Evolutionary conservation across 2,797 vertebrate genomes (phyloP), one percentile per base, ranked within the genome.

Genomic region (Chrosomus eos): DNA sequence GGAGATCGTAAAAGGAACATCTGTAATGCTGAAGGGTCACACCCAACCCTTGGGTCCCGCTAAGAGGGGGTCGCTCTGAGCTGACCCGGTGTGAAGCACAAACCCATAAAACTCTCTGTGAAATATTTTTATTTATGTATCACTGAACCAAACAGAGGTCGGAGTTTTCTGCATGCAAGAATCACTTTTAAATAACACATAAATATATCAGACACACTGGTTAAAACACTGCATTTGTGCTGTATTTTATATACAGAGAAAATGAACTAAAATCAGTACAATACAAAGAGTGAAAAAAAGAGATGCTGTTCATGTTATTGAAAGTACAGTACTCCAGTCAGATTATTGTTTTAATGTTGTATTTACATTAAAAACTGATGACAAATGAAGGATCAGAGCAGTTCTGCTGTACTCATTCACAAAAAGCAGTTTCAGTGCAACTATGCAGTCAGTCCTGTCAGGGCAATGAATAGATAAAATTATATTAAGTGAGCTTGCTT

Each of bases 161-260:
- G 58, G 78, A 82, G 86, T 82, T 87, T 28, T 76, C 68, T 36
- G 83, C 85, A 88, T 89, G 89, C 87, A 89, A 85, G 67, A 58
- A 87, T 76, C 78, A 58, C 43, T 80, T 87, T 88, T 88, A 89
- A 89, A 89, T 89, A 88, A 89, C 73, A 88, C 55, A 86, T 82
- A 87, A 84, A 87, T 89, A 88, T 74, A 83, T 83, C 70, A 81
- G 71, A 80, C 85, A 79, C 82, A 67, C 43, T 85, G 71, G 58
- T 53, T 55, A 85, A 87, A 81, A 87, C 43, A 79, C 33, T 55
- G 82, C 70, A 81, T 68, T 80, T 38, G 48, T 71, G 48, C 18
- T 36, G 62, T 79, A 53, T 48, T 81, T 82, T 66, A 58, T 75
- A 55, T 76, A 79, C 21, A 80, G 38, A 45, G 23, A 55, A 60